Conservation (phyloP, 2,888 invertebrate genomes). For the Gryllus longicercus region DNA sequence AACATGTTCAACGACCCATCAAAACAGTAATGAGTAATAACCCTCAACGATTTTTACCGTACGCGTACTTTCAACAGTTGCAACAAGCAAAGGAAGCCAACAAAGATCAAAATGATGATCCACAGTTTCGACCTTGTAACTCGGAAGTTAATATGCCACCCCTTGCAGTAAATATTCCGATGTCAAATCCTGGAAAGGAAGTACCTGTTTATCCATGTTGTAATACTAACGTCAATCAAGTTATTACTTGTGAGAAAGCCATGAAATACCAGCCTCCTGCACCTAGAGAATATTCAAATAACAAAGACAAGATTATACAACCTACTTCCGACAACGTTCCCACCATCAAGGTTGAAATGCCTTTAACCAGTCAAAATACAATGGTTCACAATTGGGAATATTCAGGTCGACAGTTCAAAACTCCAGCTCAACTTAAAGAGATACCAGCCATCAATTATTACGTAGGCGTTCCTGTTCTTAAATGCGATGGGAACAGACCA, state of each 20-base stretch:
- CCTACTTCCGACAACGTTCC: neutral
- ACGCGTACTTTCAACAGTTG: conserved; percentile 3
- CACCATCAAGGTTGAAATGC: neutral
- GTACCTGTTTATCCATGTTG: neutral
- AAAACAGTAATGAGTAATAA: neutral
- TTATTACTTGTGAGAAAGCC: neutral
- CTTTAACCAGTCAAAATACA: neutral
- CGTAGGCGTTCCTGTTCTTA: neutral
- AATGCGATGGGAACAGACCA: neutral
- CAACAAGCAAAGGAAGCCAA: neutral
- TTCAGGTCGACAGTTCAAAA: conserved; percentile 43
- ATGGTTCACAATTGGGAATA: neutral
- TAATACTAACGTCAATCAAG: neutral
- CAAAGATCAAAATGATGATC: neutral
- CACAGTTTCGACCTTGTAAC: neutral
- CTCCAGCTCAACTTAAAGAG: conserved; percentile 46
- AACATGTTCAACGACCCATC: conserved; percentile 4
- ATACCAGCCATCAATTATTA: conserved; percentile 41
- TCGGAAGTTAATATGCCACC: neutral
- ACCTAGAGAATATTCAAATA: neutral
- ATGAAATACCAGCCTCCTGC: neutral
- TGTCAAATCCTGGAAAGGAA: too few species aligned
- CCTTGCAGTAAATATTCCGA: neutral
- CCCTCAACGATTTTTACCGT: conserved; percentile 36
- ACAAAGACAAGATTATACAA: neutral